These are phyloP conservation scores for Coremacera marginata DNA, from an alignment of 2,888 invertebrate species.

Conservation along the genomic window DNA sequence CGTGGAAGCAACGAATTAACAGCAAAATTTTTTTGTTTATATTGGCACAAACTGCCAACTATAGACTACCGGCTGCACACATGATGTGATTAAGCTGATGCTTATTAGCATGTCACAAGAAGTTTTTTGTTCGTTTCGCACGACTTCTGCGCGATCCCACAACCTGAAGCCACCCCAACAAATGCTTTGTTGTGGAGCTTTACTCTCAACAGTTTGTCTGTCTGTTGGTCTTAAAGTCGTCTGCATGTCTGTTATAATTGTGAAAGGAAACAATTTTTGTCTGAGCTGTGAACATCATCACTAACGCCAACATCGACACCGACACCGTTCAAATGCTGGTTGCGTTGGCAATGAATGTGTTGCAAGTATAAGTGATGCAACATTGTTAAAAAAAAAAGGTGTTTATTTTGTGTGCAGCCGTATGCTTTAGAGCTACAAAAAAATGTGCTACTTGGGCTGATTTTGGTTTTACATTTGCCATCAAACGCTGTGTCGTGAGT, in stretches of 20 bases:
- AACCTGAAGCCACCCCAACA: not conserved
- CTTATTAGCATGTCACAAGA: not conserved
- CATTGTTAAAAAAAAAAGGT: not conserved
- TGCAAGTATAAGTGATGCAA: not conserved
- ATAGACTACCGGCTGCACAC: too few species aligned
- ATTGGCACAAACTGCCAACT: too few species aligned
- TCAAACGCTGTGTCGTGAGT: not conserved
- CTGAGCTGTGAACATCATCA: not conserved
- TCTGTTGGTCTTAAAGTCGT: not conserved
- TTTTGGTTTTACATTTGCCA: not conserved
- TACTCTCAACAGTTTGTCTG: not conserved
- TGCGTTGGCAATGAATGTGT: not conserved
- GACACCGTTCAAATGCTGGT: not conserved
- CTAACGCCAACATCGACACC: not conserved
- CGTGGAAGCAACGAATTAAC: too few species aligned
- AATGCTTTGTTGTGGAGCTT: not conserved
- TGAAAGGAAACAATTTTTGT: constrained; percentile 12
- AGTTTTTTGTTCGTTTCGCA: not conserved
- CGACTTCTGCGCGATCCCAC: not conserved
- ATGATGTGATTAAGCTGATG: not conserved
- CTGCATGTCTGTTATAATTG: not conserved
- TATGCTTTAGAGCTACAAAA: too few species aligned
- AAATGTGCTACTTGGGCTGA: not conserved
- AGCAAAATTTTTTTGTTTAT: too few species aligned
- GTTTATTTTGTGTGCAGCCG: not conserved